Evolutionary conservation across 2,113 vertebrate genomes (phyloP).

Genomic region (Lathamus discolor): DNA sequence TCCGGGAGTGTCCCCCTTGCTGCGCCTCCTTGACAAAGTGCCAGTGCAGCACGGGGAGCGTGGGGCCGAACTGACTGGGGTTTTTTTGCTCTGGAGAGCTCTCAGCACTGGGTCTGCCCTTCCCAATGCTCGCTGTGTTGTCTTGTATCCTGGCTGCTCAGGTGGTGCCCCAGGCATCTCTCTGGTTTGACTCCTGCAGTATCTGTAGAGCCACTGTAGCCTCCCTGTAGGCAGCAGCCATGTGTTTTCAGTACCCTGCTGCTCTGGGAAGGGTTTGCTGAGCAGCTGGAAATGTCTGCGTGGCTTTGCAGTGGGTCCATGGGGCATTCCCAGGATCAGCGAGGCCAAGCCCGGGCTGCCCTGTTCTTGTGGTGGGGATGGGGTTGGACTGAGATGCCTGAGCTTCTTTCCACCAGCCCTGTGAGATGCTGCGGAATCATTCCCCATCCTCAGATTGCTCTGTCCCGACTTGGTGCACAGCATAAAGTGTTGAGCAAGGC

Average conservation of each 20-base stretch:
- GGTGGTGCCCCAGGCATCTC: background rate
- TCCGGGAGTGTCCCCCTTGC: accelerated
- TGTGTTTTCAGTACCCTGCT: background rate
- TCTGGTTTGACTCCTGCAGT: background rate
- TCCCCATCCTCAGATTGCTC: background rate
- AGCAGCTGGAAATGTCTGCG: background rate
- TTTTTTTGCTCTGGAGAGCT: background rate
- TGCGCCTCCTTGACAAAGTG: background rate
- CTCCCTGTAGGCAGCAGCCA: background rate
- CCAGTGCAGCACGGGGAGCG: background rate
- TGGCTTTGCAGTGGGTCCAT: background rate
- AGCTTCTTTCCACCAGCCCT: background rate
- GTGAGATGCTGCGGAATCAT: background rate
- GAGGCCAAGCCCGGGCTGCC: background rate
- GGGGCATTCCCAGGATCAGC: background rate
- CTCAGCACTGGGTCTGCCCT: accelerated
- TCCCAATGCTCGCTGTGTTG: accelerated
- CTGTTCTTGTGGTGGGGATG: accelerated
- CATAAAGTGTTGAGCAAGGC: background rate
- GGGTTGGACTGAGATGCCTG: accelerated
- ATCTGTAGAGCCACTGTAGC: background rate
- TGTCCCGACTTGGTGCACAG: background rate
- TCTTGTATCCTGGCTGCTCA: background rate
- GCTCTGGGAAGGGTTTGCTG: background rate
- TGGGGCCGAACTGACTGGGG: background rate